Evolutionary conservation across 2,888 invertebrate genomes (phyloP), one percentile per base, ranked within the genome.

Genomic region (Eupithecia inturbata): DNA sequence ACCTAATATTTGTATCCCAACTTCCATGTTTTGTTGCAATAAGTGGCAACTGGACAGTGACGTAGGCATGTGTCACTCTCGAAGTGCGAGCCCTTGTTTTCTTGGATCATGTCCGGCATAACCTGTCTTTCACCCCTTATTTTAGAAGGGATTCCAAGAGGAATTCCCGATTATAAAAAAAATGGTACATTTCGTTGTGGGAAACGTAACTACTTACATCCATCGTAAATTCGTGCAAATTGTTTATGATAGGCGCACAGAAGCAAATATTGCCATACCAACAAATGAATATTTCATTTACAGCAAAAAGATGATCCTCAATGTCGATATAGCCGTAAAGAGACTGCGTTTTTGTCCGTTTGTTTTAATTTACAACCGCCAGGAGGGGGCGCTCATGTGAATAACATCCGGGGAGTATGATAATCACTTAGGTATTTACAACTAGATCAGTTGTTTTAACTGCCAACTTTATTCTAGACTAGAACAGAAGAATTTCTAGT

Each of bases 271-370:
- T 66, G 33, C 85, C 81, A 78, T 81, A 81, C 77, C 75, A 79
- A 70, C 72, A 82, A 75, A 71, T 87, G 84, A 82, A 84, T 88
- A 83, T 84, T 82, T 71, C 81, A 85, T 84, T 71, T 68, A 12
- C 26, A 66, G 75, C 70, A 86, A 84, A 83, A 86, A 85, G 71
- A 68, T 77, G 84, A 83, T 83, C 79, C 71, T 77, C 71, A 76
- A 79, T 79, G 73, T 77, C 80, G 83, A 84, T 84, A 82, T 81
- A 82, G 74, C 82, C 80, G 75, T 83, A 70, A 73, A 45, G 31
- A 81, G 68, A 67, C 62, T 49, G 67, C 41, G 63, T 79, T 76
- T 74, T 73, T 75, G 41, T 72, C 49, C 68, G 71, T 72, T 68
- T 72, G 62, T 70, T 72, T 72, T 68, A 69, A 71, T 75, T 68